A percentile compares a stretch with the other conserved stretches of the same genome.
Conservation (phyloP, 2,888 invertebrate genomes). For the Mesorhabditis spiculigera region DNA sequence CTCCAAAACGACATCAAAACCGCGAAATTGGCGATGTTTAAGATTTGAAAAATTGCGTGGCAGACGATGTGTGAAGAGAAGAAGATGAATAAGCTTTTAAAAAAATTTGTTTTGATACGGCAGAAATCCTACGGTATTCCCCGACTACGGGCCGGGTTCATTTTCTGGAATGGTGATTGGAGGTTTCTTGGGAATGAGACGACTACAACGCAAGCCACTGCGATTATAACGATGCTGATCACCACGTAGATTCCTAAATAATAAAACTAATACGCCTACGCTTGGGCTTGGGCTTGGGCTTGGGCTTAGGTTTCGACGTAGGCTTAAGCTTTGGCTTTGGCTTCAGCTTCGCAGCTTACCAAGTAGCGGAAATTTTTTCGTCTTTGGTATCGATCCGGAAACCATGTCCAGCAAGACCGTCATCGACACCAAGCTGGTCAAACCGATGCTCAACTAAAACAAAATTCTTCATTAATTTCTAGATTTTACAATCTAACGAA, state of each 20-base stretch:
- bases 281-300: neutral
- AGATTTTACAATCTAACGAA: neutral
- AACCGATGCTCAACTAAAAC: constrained; percentile 4
- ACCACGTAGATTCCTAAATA: constrained; percentile 1
- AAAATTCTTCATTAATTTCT: neutral
- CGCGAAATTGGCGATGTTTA: neutral
- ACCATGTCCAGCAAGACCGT: neutral
- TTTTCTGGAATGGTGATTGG: no score
- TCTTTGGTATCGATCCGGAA: constrained; percentile 1
- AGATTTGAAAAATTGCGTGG: neutral
- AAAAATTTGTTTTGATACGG: no score
- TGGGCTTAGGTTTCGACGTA: neutral
- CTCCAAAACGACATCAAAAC: neutral
- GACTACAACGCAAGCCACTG: neutral
- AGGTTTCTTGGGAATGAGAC: neutral
- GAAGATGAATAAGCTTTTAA: no score
- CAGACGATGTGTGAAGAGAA: neutral
- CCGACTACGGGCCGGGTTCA: no score
- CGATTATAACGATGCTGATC: neutral
- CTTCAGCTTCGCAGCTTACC: neutral
- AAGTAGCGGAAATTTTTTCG: neutral
- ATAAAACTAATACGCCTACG: no score
- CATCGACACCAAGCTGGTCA: neutral
- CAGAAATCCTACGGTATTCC: no score
- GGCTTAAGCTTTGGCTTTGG: no score